Conservation (phyloP, 2,888 invertebrate species). For the Euproctis similis region DNA sequence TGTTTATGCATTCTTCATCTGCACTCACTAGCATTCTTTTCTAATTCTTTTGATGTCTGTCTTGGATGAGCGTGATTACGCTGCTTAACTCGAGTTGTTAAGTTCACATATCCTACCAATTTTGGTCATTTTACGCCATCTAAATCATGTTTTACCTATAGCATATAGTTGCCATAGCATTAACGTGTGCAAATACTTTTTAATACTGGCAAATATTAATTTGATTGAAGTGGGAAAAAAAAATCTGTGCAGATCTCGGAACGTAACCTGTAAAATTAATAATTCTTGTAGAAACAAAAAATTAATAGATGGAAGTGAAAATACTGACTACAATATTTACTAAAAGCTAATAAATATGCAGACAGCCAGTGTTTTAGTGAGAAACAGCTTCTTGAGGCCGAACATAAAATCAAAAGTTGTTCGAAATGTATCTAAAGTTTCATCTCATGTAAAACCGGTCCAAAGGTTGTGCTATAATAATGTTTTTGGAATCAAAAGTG, state of each 20-base stretch:
- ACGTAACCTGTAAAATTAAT: slow-evolving; percentile 48
- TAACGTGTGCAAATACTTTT: no score
- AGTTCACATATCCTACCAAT: no score
- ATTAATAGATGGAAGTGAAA: no score
- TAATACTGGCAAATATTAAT: not conserved
- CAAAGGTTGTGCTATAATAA: slow-evolving; percentile 28
- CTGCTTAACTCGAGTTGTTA: no score
- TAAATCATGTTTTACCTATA: no score
- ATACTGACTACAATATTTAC: slow-evolving; percentile 13
- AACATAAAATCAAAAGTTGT: slow-evolving; percentile 45
- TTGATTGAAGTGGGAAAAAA: slow-evolving; percentile 33
- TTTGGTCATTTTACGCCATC: no score
- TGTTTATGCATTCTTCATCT: no score
- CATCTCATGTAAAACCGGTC: slow-evolving; percentile 56
- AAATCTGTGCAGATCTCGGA: slow-evolving; percentile 66
- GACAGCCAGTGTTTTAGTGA: slow-evolving; percentile 49
- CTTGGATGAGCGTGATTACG: no score
- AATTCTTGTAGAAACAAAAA: no score
- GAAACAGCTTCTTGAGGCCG: slow-evolving; percentile 47
- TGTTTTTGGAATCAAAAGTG: slow-evolving; percentile 20
- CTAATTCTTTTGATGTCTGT: no score
- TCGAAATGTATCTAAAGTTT: slow-evolving; percentile 59
- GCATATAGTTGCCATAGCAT: no score
- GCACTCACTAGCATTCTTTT: no score
- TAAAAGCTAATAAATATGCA: slow-evolving; percentile 43